phyloP scores from a whole-genome alignment of 2,797 vertebrate species.

The Gymnothorax reevesii region DNA sequence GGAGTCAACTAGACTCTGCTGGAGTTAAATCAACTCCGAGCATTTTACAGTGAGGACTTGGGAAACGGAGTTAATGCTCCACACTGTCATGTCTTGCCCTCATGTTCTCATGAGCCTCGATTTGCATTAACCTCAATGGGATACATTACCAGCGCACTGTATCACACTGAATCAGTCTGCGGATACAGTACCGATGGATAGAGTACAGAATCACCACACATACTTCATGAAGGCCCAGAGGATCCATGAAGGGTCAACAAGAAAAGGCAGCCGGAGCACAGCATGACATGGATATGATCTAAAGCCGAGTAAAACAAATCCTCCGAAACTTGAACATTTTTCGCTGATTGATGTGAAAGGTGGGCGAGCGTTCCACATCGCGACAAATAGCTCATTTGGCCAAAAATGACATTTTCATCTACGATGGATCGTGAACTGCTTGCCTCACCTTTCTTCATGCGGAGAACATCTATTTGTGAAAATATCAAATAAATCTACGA shows the following conservation, averaged over 20 bases:
- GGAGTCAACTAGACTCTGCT: too few relatives aligned
- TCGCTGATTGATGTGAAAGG: too few relatives aligned
- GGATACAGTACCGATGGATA: neutral
- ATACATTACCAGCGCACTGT: neutral
- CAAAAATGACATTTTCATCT: neutral
- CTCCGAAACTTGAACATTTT: too few relatives aligned
- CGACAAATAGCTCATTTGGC: too few relatives aligned
- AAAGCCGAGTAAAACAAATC: too few relatives aligned
- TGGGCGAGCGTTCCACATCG: too few relatives aligned
- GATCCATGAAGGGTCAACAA: neutral
- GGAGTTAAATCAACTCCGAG: too few relatives aligned
- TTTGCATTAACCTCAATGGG: conserved; percentile 1
- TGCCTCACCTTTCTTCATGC: neutral
- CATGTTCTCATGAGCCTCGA: conserved; percentile 23
- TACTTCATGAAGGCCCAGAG: conserved; percentile 2
- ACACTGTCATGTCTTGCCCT: neutral
- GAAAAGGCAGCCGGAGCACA: too few relatives aligned
- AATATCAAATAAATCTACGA: neutral
- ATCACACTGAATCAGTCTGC: neutral
- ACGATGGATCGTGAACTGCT: neutral
- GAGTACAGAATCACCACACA: neutral
- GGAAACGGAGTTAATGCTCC: neutral
- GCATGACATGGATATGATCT: too few relatives aligned
- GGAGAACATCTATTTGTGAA: neutral
- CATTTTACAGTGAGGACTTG: conserved; percentile 4